Evolutionary conservation across 2,113 vertebrate genomes (phyloP).

Genomic region (Sitta europaea): DNA sequence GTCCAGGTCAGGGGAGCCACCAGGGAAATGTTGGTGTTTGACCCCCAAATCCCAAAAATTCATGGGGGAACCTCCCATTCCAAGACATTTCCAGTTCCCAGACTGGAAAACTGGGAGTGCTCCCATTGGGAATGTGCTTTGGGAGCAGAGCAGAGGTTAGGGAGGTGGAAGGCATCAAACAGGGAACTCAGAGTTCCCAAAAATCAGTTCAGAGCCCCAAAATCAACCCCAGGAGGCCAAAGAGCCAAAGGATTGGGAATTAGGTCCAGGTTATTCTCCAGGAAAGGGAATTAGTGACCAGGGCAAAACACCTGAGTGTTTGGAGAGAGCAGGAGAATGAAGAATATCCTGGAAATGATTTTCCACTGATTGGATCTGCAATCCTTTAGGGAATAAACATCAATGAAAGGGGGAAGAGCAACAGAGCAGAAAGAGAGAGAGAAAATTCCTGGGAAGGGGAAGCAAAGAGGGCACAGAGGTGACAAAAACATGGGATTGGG

Average conservation of each 20-base stretch:
- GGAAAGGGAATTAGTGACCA: neutral
- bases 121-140: neutral
- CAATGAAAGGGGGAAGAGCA: neutral
- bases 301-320: neutral
- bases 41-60: neutral
- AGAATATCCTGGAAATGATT: constrained; percentile 56
- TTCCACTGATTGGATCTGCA: constrained; percentile 49
- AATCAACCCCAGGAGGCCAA: neutral
- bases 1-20: neutral
- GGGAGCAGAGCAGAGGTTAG: neutral
- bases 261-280: neutral
- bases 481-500: neutral
- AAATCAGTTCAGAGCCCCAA: neutral
- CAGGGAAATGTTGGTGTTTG: fast-evolving
- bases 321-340: constrained; percentile 53
- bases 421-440: neutral
- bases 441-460: neutral
- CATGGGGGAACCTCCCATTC: neutral
- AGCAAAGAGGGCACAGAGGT: neutral
- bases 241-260: neutral
- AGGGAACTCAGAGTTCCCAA: neutral
- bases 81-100: neutral
- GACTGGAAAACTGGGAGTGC: neutral
- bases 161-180: neutral
- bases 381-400: constrained; percentile 18